Percentiles rank a stretch among this genome's conserved stretches.
Conservation (phyloP, 2,888 invertebrate species). For the Eristalis tenax region DNA sequence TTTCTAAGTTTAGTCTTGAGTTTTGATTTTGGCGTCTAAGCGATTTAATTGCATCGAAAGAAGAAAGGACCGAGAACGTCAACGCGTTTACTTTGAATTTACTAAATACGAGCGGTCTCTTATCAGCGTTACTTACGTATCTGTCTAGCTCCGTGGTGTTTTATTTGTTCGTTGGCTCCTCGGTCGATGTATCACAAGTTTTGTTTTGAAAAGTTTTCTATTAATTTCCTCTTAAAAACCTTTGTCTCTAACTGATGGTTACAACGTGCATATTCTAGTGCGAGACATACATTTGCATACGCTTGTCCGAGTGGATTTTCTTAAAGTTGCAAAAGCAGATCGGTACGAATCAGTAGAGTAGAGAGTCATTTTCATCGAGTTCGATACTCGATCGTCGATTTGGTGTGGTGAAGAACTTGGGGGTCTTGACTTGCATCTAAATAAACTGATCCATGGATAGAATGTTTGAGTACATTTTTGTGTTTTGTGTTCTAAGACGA, state of each 20-base stretch:
- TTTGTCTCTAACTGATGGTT: constrained; percentile 25
- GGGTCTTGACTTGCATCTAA: constrained; percentile 3
- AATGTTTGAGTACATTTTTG: constrained; percentile 73
- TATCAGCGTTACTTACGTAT: constrained; percentile 47
- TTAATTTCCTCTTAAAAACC: not conserved
- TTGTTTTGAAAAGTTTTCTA: not conserved
- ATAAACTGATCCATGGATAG: constrained; percentile 57
- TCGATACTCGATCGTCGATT: not conserved
- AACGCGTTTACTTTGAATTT: constrained; percentile 17
- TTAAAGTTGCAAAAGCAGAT: not conserved
- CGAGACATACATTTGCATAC: not conserved
- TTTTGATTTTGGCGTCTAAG: not conserved
- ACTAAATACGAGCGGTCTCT: constrained; percentile 15
- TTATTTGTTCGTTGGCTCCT: constrained; percentile 21
- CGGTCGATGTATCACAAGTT: constrained; percentile 15
- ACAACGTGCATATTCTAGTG: not conserved
- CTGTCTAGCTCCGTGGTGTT: constrained; percentile 25
- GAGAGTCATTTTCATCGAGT: not conserved
- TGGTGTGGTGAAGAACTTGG: not conserved
- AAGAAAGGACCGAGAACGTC: not conserved
- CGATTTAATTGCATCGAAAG: not conserved
- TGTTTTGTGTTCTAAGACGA: constrained; percentile 73
- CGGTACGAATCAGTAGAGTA: not conserved
- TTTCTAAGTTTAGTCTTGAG: constrained; percentile 3
- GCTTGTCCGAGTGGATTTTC: not conserved